Evolutionary conservation across 1,140 invertebrate species (phyloP).

Genomic region (Drosophila pandora): DNA sequence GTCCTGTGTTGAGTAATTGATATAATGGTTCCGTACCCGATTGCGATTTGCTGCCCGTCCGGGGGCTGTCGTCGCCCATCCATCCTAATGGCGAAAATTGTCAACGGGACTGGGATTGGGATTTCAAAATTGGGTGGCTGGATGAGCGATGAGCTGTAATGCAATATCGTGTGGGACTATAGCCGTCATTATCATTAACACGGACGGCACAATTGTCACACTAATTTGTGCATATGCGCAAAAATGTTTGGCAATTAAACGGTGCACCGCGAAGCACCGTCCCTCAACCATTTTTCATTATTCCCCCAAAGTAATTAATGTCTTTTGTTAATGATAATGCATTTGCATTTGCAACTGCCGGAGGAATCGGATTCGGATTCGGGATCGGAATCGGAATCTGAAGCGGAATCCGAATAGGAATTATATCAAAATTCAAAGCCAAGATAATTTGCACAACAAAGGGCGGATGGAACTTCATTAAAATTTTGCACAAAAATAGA

Average conservation of each 20-base stretch:
- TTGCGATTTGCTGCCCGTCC: conserved; percentile 8
- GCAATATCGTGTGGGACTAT: conserved; percentile 49
- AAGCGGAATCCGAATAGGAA: conserved; percentile 39
- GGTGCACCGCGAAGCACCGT: conserved; percentile 12
- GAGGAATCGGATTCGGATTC: not conserved
- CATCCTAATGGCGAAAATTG: conserved; percentile 72
- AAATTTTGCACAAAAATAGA: conserved; percentile 56
- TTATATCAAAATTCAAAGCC: conserved; percentile 33
- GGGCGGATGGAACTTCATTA: conserved; percentile 60
- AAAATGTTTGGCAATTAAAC: conserved; percentile 76
- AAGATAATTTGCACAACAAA: conserved; percentile 72
- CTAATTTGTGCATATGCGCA: conserved; percentile 73
- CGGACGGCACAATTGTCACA: conserved; percentile 55
- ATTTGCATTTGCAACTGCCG: conserved; percentile 52
- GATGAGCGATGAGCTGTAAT: conserved; percentile 29
- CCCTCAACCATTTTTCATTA: conserved; percentile 59
- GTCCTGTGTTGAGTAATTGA: conserved; percentile 72
- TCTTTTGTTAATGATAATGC: conserved; percentile 62
- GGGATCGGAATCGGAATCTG: not conserved
- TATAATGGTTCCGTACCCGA: conserved; percentile 57
- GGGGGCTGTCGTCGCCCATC: conserved; percentile 50
- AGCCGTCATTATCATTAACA: conserved; percentile 72
- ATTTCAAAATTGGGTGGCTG: conserved; percentile 11
- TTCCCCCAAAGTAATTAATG: conserved; percentile 61
- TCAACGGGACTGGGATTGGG: conserved; percentile 58